Evolutionary conservation across 1,140 invertebrate species (phyloP).

Genomic region (Tetranychus cinnabarinus): DNA sequence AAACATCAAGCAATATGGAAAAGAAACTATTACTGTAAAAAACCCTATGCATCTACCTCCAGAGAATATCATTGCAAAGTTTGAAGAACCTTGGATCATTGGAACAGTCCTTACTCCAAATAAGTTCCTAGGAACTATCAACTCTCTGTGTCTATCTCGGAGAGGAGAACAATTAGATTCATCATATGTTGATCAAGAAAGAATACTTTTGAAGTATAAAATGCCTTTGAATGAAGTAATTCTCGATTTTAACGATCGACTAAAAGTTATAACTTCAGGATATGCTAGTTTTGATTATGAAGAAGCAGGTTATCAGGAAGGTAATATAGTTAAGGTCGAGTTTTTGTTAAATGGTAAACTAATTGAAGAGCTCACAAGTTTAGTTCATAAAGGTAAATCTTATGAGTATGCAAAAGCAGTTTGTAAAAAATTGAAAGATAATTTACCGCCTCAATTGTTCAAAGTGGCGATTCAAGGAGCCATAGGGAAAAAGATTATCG

Average conservation of each 20-base stretch:
- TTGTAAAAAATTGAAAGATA: constrained; percentile 52
- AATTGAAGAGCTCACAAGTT: constrained; percentile 64
- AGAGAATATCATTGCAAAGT: constrained; percentile 36
- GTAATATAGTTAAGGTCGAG: constrained; percentile 44
- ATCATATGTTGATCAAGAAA: constrained; percentile 50
- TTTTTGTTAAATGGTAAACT: constrained; percentile 51
- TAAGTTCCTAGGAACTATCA: constrained; percentile 23
- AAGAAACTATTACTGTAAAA: constrained; percentile 43
- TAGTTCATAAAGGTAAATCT: constrained; percentile 48
- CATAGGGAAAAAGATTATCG: constrained; percentile 53
- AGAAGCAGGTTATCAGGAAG: constrained; percentile 51
- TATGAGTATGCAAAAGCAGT: constrained; percentile 39
- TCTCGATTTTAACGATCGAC: constrained; percentile 72
- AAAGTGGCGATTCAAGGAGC: constrained; percentile 64
- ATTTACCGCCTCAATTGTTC: constrained; percentile 68
- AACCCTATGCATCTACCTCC: constrained; percentile 60
- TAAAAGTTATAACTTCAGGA: constrained; percentile 72
- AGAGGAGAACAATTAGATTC: constrained; percentile 48
- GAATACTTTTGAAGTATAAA: constrained; percentile 52
- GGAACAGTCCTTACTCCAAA: constrained; percentile 71
- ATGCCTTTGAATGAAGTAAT: constrained; percentile 81
- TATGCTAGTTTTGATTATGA: constrained; percentile 97
- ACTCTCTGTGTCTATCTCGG: constrained; percentile 31
- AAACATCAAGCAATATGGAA: constrained; percentile 39
- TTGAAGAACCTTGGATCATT: constrained; percentile 62